Percentiles rank a stretch among this genome's conserved stretches.
phyloP scores from a whole-genome alignment of 2,888 invertebrate genomes.

The Netelia virgata region DNA sequence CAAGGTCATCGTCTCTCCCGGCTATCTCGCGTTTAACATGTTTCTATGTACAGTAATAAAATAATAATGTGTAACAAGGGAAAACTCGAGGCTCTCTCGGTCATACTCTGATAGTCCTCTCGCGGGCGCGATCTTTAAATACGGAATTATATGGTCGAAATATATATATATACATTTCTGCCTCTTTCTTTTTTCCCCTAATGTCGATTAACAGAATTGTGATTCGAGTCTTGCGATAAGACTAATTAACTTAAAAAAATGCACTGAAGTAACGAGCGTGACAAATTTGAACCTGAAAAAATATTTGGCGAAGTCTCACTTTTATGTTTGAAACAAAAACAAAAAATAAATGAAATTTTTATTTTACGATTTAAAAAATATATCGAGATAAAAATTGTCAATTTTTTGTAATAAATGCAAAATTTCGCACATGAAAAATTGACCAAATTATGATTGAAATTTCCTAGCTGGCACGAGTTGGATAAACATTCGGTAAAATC shows the following conservation, averaged over 20 bases:
- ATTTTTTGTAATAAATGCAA: neutral
- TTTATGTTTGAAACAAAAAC: no score
- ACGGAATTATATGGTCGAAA: neutral
- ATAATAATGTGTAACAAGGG: constrained; percentile 60
- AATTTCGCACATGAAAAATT: neutral
- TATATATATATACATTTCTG: neutral
- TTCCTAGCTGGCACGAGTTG: constrained; percentile 46
- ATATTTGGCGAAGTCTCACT: neutral
- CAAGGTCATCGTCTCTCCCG: constrained; percentile 47
- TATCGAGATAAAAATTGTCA: neutral
- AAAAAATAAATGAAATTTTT: no score
- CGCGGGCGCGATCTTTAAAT: constrained; percentile 21
- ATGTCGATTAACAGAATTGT: neutral
- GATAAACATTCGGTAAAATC: neutral
- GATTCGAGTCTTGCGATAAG: constrained; percentile 9
- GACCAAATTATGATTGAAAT: neutral
- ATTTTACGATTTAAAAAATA: no score
- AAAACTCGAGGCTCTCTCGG: constrained; percentile 53
- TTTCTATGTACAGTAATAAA: constrained; percentile 31
- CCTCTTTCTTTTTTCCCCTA: neutral
- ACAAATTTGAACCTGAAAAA: neutral
- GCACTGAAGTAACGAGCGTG: constrained; percentile 14
- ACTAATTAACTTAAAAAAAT: neutral
- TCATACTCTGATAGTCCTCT: constrained; percentile 61
- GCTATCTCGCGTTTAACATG: constrained; percentile 2